Evolutionary conservation across 2,797 vertebrate species (phyloP), one percentile per base, ranked within the genome.

Genomic region (Clangula hyemalis): DNA sequence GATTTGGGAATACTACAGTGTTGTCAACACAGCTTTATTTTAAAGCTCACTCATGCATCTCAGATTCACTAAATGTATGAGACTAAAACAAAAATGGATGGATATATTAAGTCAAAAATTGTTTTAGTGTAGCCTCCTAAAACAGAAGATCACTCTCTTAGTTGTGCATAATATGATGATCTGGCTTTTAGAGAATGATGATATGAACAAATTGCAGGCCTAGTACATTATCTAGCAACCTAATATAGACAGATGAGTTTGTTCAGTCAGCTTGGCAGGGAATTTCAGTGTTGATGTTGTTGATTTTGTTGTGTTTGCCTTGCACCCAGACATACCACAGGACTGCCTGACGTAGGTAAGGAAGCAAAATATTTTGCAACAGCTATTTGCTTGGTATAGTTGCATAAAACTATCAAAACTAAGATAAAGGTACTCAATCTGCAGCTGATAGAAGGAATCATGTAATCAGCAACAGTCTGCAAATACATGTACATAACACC

Each of bases 381-480:
- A 87, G 24, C 8, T 61, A 8, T 45, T 85, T 83, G 9, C 43
- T 89, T 82, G 20, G 21, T 76, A 25, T 24, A 79, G 22, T 38
- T 69, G n/a, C 22, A 20, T 34, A 56, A n/a, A 24, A 73, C 8
- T 20, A 53, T 15, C n/a, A 81, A 73, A 78, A 75, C 27, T 47
- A 70, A 68, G 64, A 17, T 75, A 70, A 76, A 76, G n/a, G 41
- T n/a, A 68, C 10, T 32, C n/a, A 43, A 2, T 85, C 39, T 78
- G n/a, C 57, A 66, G 2, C 32, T 69, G 10, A 28, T 24, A 54
- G 38, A 90, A 77, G 34, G 22, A 92, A 58, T 62, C 22, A 4
- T 0, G 0, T 38, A 30, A 54, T 60, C 30, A 0, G 0, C 25
- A 78, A 25, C 41, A 72, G 18, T 19, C 49, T 72, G 51, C 43